A percentile compares a stretch with the other conserved stretches of the same genome.
phyloP scores from a whole-genome alignment of 2,797 vertebrate genomes.

The Danionella dracula region DNA sequence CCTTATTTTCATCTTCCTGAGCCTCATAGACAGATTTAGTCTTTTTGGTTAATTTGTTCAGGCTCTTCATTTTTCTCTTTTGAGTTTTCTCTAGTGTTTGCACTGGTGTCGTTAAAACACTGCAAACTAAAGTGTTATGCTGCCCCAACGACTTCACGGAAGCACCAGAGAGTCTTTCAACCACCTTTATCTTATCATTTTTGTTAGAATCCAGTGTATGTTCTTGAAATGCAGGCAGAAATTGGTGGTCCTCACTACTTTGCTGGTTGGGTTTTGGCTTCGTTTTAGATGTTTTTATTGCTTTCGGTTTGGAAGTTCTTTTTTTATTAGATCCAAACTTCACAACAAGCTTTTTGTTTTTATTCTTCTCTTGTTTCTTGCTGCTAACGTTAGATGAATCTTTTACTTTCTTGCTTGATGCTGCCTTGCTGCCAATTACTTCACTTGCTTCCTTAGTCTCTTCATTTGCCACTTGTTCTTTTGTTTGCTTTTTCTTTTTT shows the following conservation, averaged over 20 bases:
- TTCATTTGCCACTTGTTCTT: constrained; percentile 1
- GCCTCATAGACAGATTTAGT: constrained; percentile 16
- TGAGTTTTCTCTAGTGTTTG: constrained; percentile 47
- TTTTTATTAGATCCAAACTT: constrained; percentile 64
- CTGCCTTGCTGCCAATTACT: not conserved
- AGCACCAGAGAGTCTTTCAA: constrained; percentile 9
- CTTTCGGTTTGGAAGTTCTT: constrained; percentile 58
- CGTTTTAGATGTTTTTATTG: constrained; percentile 42
- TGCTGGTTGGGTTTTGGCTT: constrained; percentile 34
- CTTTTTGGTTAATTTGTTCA: constrained; percentile 43
- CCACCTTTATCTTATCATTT: constrained; percentile 57
- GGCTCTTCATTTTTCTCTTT: constrained; percentile 63
- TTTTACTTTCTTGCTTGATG: not conserved
- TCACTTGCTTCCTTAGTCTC: constrained; percentile 1
- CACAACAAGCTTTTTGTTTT: constrained; percentile 61
- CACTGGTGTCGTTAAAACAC: not conserved
- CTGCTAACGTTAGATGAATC: constrained; percentile 42
- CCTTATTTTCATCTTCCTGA: constrained; percentile 36
- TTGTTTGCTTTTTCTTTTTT: constrained; percentile 37
- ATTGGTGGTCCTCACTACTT: constrained; percentile 20
- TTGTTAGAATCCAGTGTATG: constrained; percentile 47
- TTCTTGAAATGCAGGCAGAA: constrained; percentile 20
- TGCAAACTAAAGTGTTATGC: constrained; percentile 36
- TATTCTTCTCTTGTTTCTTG: constrained; percentile 59
- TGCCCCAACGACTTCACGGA: constrained; percentile 38